Evolutionary conservation across 2,113 vertebrate species (phyloP).

Genomic region (Elgaria multicarinata): DNA sequence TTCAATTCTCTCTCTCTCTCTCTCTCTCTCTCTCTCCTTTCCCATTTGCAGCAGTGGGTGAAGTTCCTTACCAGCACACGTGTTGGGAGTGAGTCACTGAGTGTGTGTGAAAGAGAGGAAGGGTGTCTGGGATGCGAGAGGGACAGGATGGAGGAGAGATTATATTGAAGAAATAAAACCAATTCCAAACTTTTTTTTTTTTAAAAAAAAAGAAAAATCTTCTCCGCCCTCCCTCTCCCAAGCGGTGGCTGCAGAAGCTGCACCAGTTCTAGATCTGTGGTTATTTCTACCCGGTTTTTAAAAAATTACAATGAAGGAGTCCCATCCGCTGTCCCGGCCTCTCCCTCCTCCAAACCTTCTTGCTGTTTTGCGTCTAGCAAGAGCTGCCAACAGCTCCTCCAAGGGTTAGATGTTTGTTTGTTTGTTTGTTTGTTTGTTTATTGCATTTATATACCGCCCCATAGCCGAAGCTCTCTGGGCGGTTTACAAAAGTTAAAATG

Average conservation of each 20-base stretch:
- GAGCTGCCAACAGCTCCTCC: neutral
- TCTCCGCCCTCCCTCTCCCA: neutral
- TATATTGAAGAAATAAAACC: neutral
- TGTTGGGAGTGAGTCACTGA: neutral
- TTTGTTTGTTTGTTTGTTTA: too few species aligned
- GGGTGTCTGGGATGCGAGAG: neutral
- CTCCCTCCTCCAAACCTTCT: neutral
- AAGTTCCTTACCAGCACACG: neutral
- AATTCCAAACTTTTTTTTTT: neutral
- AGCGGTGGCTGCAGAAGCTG: neutral
- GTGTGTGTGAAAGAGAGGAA: neutral
- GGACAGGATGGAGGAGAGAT: neutral
- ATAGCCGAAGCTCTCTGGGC: too few species aligned
- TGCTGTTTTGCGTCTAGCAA: neutral
- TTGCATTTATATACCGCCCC: too few species aligned
- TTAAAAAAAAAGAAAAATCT: neutral
- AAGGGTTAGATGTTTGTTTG: neutral
- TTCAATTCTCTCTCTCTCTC: too few species aligned
- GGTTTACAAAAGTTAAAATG: too few species aligned
- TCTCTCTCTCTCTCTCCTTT: too few species aligned
- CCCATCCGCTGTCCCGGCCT: neutral
- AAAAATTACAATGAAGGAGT: neutral
- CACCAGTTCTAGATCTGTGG: neutral
- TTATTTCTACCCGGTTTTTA: too few species aligned
- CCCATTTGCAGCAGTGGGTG: neutral